phyloP scores from a whole-genome alignment of 2,797 vertebrate species.

The Pangasius larnaudii region DNA sequence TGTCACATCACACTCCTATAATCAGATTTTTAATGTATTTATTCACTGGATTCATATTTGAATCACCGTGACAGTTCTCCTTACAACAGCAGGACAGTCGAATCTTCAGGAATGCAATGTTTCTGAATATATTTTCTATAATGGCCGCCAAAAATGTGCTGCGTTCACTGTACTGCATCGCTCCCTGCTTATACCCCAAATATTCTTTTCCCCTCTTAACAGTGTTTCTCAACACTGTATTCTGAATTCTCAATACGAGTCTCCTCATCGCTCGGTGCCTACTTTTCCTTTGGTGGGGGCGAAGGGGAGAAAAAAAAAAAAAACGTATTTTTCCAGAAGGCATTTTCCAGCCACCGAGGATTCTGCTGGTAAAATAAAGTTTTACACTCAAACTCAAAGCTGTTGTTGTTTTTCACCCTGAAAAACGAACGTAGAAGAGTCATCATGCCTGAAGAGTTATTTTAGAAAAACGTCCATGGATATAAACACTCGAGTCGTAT shows the following conservation, averaged over 20 bases:
- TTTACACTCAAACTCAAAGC: not conserved
- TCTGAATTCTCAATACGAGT: not conserved
- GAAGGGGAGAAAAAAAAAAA: not conserved
- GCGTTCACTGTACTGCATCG: not conserved
- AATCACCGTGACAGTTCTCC: not conserved
- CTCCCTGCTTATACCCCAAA: conserved; percentile 3
- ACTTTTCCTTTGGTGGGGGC: too few species aligned
- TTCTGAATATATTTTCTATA: conserved; percentile 43
- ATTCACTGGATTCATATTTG: not conserved
- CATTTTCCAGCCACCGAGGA: not conserved
- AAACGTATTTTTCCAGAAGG: not conserved
- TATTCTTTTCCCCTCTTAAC: not conserved
- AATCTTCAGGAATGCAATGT: not conserved
- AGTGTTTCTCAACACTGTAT: not conserved
- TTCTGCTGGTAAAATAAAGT: conserved; percentile 7
- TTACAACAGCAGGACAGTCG: not conserved
- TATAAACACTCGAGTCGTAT: conserved; percentile 31
- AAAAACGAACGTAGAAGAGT: not conserved
- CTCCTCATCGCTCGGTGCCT: not conserved
- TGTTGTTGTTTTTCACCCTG: conserved; percentile 11
- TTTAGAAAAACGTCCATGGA: conserved; percentile 19
- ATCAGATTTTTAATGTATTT: not conserved
- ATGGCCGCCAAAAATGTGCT: not conserved
- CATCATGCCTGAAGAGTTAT: conserved; percentile 14
- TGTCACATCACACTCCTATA: conserved; percentile 20